Conservation (phyloP, 1,140 invertebrate genomes). For the Papilio polyxenes region DNA sequence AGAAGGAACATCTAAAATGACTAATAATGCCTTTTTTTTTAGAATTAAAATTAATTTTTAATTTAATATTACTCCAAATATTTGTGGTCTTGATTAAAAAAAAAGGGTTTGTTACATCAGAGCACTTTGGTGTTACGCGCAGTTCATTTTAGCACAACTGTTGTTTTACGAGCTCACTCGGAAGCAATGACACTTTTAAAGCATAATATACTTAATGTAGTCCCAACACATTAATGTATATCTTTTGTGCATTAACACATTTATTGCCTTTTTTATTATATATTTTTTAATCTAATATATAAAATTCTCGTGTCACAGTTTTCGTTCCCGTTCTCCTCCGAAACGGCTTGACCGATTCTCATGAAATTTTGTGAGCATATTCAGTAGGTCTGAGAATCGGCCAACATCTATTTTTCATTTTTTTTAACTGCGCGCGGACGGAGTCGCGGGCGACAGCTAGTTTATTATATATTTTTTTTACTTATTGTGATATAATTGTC, state of each 20-base stretch:
- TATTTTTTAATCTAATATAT: no score
- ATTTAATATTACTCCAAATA: not conserved
- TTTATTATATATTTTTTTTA: no score
- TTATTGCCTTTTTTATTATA: not conserved
- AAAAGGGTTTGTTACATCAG: not conserved
- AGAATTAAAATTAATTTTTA: not conserved
- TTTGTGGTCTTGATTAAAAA: not conserved
- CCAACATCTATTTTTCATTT: no score
- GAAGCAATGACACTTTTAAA: constrained; percentile 13
- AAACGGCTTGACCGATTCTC: no score
- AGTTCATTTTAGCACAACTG: constrained; percentile 4
- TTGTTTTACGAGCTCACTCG: constrained; percentile 6
- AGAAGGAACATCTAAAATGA: not conserved
- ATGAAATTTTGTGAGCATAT: no score
- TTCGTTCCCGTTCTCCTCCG: no score
- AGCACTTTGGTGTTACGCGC: not conserved
- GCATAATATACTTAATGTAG: constrained; percentile 14
- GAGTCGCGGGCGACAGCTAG: no score
- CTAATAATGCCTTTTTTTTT: not conserved
- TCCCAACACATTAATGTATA: not conserved
- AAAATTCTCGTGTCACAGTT: no score
- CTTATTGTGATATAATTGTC: no score
- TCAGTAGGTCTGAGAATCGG: no score
- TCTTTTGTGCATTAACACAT: not conserved
- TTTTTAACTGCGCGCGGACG: no score